Base-by-base conservation (phyloP, 2,797 vertebrate species). In the Chrysolophus pictus region DNA sequence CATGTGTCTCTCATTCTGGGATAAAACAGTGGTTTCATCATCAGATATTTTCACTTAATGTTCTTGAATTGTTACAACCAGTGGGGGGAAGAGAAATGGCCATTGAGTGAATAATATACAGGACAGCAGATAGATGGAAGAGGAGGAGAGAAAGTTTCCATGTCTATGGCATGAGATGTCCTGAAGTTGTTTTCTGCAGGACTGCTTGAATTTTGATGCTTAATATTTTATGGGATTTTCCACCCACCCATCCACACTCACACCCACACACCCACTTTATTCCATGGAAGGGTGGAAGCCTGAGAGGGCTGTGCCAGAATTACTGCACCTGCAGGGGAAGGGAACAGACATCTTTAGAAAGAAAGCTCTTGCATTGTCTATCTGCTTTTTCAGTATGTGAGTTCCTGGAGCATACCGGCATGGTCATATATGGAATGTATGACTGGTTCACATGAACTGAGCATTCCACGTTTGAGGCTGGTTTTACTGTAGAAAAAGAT, bases 201-300 rank as follows among this genome's bases (percentile, higher is more conserved):
- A 44, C 67, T 53, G 37, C 76, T 76, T 75, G 84, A 91, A 94
- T 47, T 37, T 91, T 92, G 78, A 59, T 41, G 88, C 42, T 60
- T 69, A 84, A 0, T 60, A 15, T 83, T 91, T 94, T 69, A 91
- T 70, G 87, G 29, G 70, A 84, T 92, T 96, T 96, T 94, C 78
- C 81, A 80, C 51, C 37, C 41, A 26, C 35, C 3, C 41, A 29
- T 39, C 3, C 81, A 11, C 19, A 5, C 37, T 21, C 60, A 60
- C 58, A 26, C 78, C 35, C 71, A 11, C n/a, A 6, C 28, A 33
- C 47, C 3, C 22, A 9, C 71, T 93, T 83, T 87, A 69, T 93
- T 87, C 64, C 78, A 79, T 68, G 44, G 68, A 33, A 63, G 73
- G 70, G 8, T 76, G 70, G 70, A 95, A 73, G 31, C 63, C 87